These are phyloP conservation scores for Smittia aterrima DNA, from an alignment of 2,888 invertebrate genomes.

Conservation along the genomic window DNA sequence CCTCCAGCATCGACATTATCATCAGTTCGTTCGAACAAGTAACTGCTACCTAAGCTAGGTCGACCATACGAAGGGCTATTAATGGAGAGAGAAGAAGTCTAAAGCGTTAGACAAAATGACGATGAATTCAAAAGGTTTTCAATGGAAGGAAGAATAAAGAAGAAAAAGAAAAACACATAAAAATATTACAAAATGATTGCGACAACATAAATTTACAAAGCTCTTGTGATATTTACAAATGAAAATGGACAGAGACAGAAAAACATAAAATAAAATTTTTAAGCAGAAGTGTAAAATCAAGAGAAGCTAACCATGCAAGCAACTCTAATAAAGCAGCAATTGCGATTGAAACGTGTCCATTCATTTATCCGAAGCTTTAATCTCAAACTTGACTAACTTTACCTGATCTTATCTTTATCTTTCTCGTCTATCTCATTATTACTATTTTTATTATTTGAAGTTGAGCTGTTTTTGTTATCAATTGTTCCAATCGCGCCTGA, in stretches of 20 bases:
- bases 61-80: slow-evolving; percentile 53
- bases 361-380: slow-evolving; percentile 1
- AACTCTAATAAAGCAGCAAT: neutral
- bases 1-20: slow-evolving; percentile 43
- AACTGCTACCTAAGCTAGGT: slow-evolving; percentile 52
- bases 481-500: slow-evolving; percentile 25
- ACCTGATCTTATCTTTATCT: slow-evolving; percentile 33
- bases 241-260: slow-evolving; percentile 10
- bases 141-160: slow-evolving; percentile 4
- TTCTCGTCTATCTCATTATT: slow-evolving; percentile 33
- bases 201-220: neutral
- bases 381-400: slow-evolving; percentile 31
- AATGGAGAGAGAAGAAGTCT: slow-evolving; percentile 52
- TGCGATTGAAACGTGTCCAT: slow-evolving; percentile 5
- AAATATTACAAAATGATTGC: neutral
- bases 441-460: slow-evolving; percentile 31
- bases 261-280: neutral
- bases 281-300: too few species aligned
- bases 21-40: slow-evolving; percentile 50
- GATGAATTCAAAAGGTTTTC: slow-evolving; percentile 1
- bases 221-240: neutral
- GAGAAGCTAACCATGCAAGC: too few species aligned
- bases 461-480: slow-evolving; percentile 12
- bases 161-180: slow-evolving; percentile 21
- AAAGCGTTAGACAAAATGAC: slow-evolving; percentile 11